Percentiles rank a stretch among this genome's conserved stretches.
phyloP scores from a whole-genome alignment of 1,140 invertebrate genomes.

The Halesus radiatus region DNA sequence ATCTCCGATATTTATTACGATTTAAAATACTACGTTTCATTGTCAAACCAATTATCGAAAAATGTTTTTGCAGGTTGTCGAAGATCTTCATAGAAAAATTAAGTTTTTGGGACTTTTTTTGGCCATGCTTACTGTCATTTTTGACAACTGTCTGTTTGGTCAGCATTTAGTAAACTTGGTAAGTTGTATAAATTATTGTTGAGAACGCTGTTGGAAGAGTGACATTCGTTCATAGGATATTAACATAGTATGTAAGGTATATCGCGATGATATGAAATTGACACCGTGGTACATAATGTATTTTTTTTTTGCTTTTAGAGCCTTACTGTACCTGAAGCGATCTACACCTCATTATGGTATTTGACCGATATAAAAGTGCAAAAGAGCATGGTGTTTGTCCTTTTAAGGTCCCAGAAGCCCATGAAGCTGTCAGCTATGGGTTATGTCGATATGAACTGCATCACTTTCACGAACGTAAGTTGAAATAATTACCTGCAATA shows the following conservation, averaged over 20 bases:
- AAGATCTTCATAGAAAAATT: constrained; percentile 37
- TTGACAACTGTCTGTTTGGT: constrained; percentile 39
- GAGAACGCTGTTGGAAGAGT: not conserved
- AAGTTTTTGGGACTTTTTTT: constrained; percentile 39
- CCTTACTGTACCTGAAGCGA: constrained; percentile 51
- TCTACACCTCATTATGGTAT: constrained; percentile 63
- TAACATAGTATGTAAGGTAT: no score
- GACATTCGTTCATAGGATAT: not conserved
- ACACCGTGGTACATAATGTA: no score
- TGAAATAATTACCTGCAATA: no score
- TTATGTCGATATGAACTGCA: constrained; percentile 64
- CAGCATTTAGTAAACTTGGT: constrained; percentile 38
- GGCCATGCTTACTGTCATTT: constrained; percentile 19
- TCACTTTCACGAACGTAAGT: constrained; percentile 64
- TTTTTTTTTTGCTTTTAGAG: constrained; percentile 24
- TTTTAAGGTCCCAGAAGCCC: constrained; percentile 64
- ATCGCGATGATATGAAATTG: no score
- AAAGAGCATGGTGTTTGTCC: constrained; percentile 61
- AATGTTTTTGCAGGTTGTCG: constrained; percentile 3
- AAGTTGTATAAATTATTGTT: not conserved
- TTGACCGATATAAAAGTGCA: constrained; percentile 60
- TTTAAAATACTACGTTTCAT: no score
- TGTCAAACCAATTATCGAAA: not conserved
- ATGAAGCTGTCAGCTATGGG: constrained; percentile 63
- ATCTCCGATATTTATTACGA: no score